Evolutionary conservation across 2,113 vertebrate species (phyloP).

Genomic region (Callocephalon fimbriatum): DNA sequence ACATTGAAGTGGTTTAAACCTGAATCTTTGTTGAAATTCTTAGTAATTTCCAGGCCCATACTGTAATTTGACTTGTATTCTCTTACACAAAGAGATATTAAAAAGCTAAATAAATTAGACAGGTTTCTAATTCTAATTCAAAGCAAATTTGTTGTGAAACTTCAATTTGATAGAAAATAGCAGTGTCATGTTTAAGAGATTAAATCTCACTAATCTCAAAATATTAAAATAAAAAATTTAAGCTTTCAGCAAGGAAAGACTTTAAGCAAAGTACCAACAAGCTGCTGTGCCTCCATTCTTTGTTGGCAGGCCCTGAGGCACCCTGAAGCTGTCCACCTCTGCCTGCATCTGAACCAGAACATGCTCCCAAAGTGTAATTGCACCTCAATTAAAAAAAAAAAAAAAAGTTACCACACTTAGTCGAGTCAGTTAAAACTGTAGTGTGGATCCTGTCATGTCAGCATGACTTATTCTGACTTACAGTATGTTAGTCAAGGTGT

Average conservation of each 20-base stretch:
- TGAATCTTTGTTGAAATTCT: background rate
- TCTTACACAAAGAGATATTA: background rate
- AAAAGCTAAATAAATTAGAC: background rate
- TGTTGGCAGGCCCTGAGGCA: background rate
- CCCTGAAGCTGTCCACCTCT: background rate
- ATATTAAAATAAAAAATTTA: background rate
- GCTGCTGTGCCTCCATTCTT: background rate
- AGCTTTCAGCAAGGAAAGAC: background rate
- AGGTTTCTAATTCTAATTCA: background rate
- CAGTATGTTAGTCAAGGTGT: background rate
- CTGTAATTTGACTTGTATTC: background rate
- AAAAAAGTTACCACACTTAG: background rate
- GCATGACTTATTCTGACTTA: background rate
- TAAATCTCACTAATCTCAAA: background rate
- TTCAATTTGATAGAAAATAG: background rate
- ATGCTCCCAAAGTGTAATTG: background rate
- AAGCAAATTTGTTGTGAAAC: background rate
- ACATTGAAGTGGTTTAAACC: background rate
- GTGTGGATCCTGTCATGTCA: background rate
- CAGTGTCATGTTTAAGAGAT: background rate
- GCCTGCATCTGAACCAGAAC: background rate
- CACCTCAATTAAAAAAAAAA: background rate
- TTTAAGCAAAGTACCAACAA: background rate
- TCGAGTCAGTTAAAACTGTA: background rate
- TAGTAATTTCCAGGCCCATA: background rate